These are phyloP conservation scores for Diorhabda carinulata DNA, from an alignment of 1,140 invertebrate genomes.

Conservation along the genomic window DNA sequence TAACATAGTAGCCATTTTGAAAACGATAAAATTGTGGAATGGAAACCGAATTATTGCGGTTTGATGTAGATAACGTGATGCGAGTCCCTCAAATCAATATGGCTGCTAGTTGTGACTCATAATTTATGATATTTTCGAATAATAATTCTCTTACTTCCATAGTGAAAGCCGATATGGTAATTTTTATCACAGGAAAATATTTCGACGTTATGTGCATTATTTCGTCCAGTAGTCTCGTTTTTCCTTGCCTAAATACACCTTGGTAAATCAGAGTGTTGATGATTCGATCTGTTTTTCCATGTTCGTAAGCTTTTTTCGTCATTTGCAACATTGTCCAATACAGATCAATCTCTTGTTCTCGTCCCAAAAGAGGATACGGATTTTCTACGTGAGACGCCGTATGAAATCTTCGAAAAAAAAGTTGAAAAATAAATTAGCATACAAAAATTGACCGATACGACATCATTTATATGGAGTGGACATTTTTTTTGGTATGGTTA, in stretches of 20 bases:
- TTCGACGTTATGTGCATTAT: slow-evolving; percentile 49
- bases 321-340: slow-evolving; percentile 42
- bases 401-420: background rate
- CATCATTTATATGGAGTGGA: too few species aligned
- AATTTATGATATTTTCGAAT: too few species aligned
- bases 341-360: slow-evolving; percentile 46
- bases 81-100: too few species aligned
- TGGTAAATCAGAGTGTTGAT: slow-evolving; percentile 41
- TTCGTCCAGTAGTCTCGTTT: slow-evolving; percentile 58
- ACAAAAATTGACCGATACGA: too few species aligned
- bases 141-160: background rate
- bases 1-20: slow-evolving; percentile 61
- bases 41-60: slow-evolving; percentile 48
- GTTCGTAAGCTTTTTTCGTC: slow-evolving; percentile 28
- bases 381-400: background rate
- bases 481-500: too few species aligned
- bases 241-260: slow-evolving; percentile 56
- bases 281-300: background rate
- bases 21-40: slow-evolving; percentile 59
- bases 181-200: slow-evolving; percentile 41
- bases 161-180: slow-evolving; percentile 28
- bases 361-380: slow-evolving; percentile 40
- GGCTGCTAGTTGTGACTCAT: too few species aligned
- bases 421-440: background rate
- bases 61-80: too few species aligned